phyloP scores from a whole-genome alignment of 2,888 invertebrate genomes.

The Megamerina dolium region DNA sequence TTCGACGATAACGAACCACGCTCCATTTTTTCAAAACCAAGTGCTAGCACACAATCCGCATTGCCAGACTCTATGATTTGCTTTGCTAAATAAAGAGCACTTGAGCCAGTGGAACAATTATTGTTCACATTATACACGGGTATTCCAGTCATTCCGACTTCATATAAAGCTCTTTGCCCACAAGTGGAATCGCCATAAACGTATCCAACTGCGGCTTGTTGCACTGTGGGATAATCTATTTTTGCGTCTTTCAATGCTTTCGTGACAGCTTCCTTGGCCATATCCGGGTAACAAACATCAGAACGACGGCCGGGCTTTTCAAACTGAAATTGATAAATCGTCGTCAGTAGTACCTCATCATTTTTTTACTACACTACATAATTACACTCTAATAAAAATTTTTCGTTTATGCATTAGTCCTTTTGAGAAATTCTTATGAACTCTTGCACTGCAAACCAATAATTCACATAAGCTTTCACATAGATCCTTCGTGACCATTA shows the following conservation, averaged over 20 bases:
- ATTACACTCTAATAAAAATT: neutral
- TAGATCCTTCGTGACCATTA: no score
- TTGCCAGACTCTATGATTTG: constrained; percentile 86
- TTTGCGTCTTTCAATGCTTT: constrained; percentile 83
- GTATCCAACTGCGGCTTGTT: constrained; percentile 89
- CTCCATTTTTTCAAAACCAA: constrained; percentile 99
- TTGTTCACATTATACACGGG: constrained; percentile 98
- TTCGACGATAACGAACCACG: constrained; percentile 76
- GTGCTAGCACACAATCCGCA: constrained; percentile 80
- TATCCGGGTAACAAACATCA: constrained; percentile 87
- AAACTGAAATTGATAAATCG: constrained; percentile 56
- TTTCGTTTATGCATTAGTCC: no score
- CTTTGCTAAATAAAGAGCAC: constrained; percentile 83
- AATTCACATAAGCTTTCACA: no score
- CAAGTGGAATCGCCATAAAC: constrained; percentile 94
- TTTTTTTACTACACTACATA: no score
- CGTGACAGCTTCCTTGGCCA: constrained; percentile 87
- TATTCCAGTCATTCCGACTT: constrained; percentile 92
- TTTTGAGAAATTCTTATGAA: no score
- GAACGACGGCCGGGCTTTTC: constrained; percentile 81
- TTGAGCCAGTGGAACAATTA: constrained; percentile 95
- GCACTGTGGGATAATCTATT: constrained; percentile 67
- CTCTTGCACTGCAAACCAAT: no score
- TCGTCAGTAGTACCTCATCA: no score
- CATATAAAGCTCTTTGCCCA: constrained; percentile 92